These are phyloP conservation scores for Danio jaintianensis DNA, from an alignment of 2,797 vertebrate genomes.

Conservation along the genomic window DNA sequence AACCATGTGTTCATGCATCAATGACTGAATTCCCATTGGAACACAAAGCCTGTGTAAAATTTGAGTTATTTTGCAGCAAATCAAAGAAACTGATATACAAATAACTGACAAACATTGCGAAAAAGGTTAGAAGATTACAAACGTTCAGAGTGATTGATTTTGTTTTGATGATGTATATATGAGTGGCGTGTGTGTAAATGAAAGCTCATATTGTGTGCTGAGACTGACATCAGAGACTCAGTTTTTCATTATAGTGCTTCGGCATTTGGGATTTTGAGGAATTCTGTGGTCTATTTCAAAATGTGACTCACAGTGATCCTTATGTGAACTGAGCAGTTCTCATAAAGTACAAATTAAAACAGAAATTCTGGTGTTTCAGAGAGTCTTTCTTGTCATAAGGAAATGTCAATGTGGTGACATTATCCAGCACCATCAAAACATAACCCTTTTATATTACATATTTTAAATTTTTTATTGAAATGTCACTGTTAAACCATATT, in stretches of 20 bases:
- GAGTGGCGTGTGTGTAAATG: constrained; percentile 6
- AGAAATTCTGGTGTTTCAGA: neutral
- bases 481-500: neutral
- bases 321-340: neutral
- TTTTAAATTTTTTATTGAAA: neutral
- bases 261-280: constrained; percentile 3
- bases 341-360: neutral
- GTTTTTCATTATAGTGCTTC: constrained; percentile 11
- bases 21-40: neutral
- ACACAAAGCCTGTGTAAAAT: neutral
- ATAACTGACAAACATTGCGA: neutral
- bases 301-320: neutral
- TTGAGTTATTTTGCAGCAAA: neutral
- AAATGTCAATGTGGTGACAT: neutral
- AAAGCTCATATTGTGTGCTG: neutral
- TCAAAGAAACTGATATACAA: neutral
- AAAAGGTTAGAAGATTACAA: constrained; percentile 10
- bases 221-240: constrained; percentile 7
- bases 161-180: constrained; percentile 16
- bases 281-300: constrained; percentile 20
- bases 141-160: neutral
- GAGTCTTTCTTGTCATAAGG: neutral
- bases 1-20: neutral
- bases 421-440: neutral
- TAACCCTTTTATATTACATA: neutral